Evolutionary conservation across 2,113 vertebrate genomes (phyloP), one percentile per base, ranked within the genome.

Genomic region (Formicarius rufipectus): DNA sequence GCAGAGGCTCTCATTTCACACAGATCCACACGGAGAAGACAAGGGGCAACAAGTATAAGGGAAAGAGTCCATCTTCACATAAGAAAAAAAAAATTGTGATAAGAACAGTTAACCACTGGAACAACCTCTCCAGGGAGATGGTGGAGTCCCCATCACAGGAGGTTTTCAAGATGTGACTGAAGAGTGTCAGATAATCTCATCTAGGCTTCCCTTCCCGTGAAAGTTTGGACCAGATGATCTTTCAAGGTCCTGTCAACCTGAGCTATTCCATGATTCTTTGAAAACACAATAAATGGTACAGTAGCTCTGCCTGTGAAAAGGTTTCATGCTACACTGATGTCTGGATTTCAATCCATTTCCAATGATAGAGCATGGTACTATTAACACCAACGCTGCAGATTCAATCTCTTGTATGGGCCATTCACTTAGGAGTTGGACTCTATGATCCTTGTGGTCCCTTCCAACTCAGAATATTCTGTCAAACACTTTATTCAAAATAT

Each of bases 401-500:
- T 62, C 25, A 39, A 28, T 19, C 10, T 17, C 25, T 24, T 60
- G 35, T 39, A 12, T 39, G 59, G 24, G 24, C 16, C 24, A 60
- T 60, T 39, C 35, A 18, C 35, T 60, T 39, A 62, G 28, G 25
- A 33, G 53, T 31, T 55, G 27, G 53, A 28, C 17, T 39, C 5
- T 3, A 19, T 39, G 17, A 40, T 62, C 12, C 37, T 62, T 39
- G 37, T 28, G 59, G 25, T 39, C 25, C 25, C 25, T 62, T 62
- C 59, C 18, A 39, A 62, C 11, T 28, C 59, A 39, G 59, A 62
- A 62, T 62, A 62, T 30, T 30, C 35, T 30, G 37, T 63, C 25
- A 19, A 63, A 30, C 30, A 83, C 56, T 52, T 87, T 86, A 81
- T 68, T 49, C 44, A 88, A 90, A 89, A 89, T 76, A 82, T 59